phyloP scores from a whole-genome alignment of 2,888 invertebrate genomes.

The Corbicula japonica region DNA sequence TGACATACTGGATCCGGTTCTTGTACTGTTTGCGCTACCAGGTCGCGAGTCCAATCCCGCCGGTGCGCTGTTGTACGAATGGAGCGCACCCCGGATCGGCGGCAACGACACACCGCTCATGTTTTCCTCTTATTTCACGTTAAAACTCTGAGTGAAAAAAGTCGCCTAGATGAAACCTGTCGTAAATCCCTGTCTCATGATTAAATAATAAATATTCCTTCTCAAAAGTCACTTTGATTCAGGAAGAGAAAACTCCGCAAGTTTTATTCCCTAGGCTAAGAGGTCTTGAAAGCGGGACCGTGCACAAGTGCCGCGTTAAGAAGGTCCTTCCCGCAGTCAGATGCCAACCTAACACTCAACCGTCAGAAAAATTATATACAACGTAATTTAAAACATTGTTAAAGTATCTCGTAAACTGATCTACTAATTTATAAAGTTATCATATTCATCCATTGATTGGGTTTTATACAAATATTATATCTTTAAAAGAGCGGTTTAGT shows the following conservation, averaged over 20 bases:
- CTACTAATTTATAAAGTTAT: constrained; percentile 23
- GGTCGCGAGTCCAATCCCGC: constrained; percentile 44
- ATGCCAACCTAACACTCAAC: constrained; percentile 2
- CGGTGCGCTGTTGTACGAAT: constrained; percentile 33
- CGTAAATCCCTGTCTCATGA: too few species aligned
- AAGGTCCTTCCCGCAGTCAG: too few species aligned
- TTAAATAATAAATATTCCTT: too few species aligned
- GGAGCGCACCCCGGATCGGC: constrained; percentile 52
- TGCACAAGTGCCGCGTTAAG: too few species aligned
- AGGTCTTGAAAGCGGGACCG: too few species aligned
- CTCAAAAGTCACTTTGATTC: too few species aligned
- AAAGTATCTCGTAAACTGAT: constrained; percentile 18
- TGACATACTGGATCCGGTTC: constrained; percentile 38
- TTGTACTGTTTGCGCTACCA: constrained; percentile 44
- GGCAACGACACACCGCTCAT: constrained; percentile 57
- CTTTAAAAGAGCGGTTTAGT: constrained; percentile 12
- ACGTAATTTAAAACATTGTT: constrained; percentile 18
- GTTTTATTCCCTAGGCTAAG: too few species aligned
- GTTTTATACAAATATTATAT: constrained; percentile 16
- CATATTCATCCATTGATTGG: constrained; percentile 24
- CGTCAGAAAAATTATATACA: not conserved
- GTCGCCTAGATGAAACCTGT: not conserved
- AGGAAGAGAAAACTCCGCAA: too few species aligned
- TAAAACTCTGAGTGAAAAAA: too few species aligned
- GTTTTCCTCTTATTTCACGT: too few species aligned